Evolutionary conservation across 1,140 invertebrate species (phyloP).

Genomic region (Paralvinella palmiformis): DNA sequence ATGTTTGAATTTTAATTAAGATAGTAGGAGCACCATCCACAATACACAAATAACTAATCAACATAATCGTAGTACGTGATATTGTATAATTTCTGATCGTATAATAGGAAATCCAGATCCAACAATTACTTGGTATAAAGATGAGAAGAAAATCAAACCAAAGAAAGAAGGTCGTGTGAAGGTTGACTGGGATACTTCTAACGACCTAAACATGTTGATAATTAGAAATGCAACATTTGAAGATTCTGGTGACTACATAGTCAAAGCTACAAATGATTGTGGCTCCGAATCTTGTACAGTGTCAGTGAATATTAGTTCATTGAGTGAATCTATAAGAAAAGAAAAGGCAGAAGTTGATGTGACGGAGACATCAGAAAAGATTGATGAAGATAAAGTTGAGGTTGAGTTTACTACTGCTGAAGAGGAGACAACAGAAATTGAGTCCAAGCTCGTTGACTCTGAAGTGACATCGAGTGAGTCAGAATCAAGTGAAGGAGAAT

Average conservation of each 20-base stretch:
- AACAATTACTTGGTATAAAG: conserved; percentile 66
- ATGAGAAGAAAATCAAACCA: conserved; percentile 28
- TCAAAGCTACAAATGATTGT: conserved; percentile 31
- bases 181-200: not conserved
- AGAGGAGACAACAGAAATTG: not conserved
- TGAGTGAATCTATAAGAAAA: not conserved
- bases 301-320: not conserved
- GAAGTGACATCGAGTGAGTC: not conserved
- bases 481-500: too few relatives aligned
- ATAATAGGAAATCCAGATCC: too few relatives aligned
- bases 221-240: conserved; percentile 23
- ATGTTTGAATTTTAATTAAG: too few relatives aligned
- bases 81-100: too few relatives aligned
- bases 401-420: not conserved
- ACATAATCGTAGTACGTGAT: too few relatives aligned
- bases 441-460: not conserved
- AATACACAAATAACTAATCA: too few relatives aligned
- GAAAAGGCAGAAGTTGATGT: not conserved
- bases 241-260: conserved; percentile 36
- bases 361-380: not conserved
- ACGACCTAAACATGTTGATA: not conserved
- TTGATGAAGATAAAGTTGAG: not conserved
- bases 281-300: conserved; percentile 22
- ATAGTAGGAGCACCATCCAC: too few relatives aligned
- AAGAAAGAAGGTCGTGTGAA: conserved; percentile 13